Evolutionary conservation across 2,113 vertebrate species (phyloP).

Genomic region (Pterophyllum scalare): DNA sequence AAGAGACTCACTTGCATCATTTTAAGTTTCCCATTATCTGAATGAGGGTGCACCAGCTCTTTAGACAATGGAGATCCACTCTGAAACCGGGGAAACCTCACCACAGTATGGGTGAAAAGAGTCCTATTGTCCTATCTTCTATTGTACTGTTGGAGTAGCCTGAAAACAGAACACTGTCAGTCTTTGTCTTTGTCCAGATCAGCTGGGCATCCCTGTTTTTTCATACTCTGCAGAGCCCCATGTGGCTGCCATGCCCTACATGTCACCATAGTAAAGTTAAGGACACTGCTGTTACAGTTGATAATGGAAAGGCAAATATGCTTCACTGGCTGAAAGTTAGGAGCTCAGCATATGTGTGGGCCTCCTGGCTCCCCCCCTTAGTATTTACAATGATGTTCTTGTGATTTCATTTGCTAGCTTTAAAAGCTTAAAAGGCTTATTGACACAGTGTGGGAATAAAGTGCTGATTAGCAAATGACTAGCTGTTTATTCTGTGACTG

Average conservation of each 20-base stretch:
- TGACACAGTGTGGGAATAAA: conserved; percentile 19
- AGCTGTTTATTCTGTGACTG: not conserved
- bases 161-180: conserved; percentile 78
- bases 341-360: conserved; percentile 26
- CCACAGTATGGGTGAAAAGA: conserved; percentile 73
- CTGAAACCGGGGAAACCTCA: conserved; percentile 69
- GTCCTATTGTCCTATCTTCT: conserved; percentile 76
- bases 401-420: conserved; percentile 41
- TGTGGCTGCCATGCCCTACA: conserved; percentile 68
- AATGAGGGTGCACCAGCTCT: conserved; percentile 62
- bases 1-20: conserved; percentile 47
- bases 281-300: conserved; percentile 52
- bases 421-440: conserved; percentile 3
- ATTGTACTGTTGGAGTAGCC: conserved; percentile 80
- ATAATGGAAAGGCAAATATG: conserved; percentile 59
- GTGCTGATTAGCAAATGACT: conserved; percentile 9
- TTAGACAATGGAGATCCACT: conserved; percentile 76
- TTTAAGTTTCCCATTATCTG: conserved; percentile 72
- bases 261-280: conserved; percentile 70
- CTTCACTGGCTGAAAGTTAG: conserved; percentile 35
- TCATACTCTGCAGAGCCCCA: conserved; percentile 58
- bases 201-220: conserved; percentile 70
- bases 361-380: not conserved
- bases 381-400: conserved; percentile 8
- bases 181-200: conserved; percentile 77